Evolutionary conservation across 2,888 invertebrate genomes (phyloP), one percentile per base, ranked within the genome.

Genomic region (Lycaena phlaeas): DNA sequence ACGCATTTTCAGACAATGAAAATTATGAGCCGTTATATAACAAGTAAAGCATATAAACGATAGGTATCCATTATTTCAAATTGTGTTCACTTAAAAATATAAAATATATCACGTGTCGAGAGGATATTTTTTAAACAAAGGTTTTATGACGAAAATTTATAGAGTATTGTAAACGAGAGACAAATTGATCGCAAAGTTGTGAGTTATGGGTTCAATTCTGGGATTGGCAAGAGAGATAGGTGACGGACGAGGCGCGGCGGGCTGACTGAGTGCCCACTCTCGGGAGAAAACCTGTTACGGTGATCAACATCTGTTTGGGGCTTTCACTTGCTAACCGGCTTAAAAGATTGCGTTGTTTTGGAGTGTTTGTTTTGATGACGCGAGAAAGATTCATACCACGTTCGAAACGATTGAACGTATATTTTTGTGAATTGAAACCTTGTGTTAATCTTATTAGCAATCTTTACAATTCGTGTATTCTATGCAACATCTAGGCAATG

Each of bases 141-240:
- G 29, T 38, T 25, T 25, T 38, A 38, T 38, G 31, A 40, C 31
- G 39, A 26, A 26, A 34, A 40, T 40, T 31, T 30, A 40, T 40
- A 31, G 40, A 31, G 31, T 49, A 45, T 49, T 48, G 48, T 49
- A 48, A 49, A 49, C 43, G 44, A 43, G 45, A 44, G 48, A 52
- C 51, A 55, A 59, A 59, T 57, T 50, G 47, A 41, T 43, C 41
- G 30, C 40, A 42, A 42, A 31, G 42, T 30, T 41, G 46, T 45
- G 52, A 61, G 49, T 56, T 50, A 61, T 59, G 51, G 46, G 44
- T 52, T 48, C 55, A 48, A 56, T 56, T 50, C 52, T 46, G 42
- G 44, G 46, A 41, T 47, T 40, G 40, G 31, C 40, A 55, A 52
- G 49, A 44, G 48, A 41, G 41, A 38, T 40, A 36, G 46, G 53